Conservation (phyloP, 2,797 vertebrate genomes). For the Chlorospingus semifuscus region DNA sequence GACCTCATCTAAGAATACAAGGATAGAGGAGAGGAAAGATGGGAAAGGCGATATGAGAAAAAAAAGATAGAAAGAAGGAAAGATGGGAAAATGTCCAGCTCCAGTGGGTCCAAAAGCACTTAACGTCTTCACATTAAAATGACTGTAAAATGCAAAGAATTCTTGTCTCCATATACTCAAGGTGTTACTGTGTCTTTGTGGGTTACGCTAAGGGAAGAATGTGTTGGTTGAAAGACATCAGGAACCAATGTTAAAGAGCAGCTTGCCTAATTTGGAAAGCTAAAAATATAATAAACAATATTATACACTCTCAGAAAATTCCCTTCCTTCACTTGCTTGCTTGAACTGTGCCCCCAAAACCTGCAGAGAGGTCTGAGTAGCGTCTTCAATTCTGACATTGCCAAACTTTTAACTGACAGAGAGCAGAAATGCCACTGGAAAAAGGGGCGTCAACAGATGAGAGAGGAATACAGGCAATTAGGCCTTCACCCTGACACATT, state of each 20-base stretch:
- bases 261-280: not conserved
- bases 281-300: not conserved
- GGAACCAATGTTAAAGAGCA: not conserved
- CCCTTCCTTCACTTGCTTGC: not conserved
- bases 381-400: not conserved
- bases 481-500: not conserved
- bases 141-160: not conserved
- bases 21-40: not conserved
- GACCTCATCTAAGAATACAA: not conserved
- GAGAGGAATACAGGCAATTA: not conserved
- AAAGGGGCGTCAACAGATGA: not conserved
- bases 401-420: not conserved
- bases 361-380: not conserved
- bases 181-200: not conserved
- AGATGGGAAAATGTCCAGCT: not conserved
- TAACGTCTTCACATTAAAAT: not conserved
- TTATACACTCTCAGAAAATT: not conserved
- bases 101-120: not conserved
- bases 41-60: not conserved
- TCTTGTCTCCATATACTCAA: not conserved
- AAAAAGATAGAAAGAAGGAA: not conserved
- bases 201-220: not conserved
- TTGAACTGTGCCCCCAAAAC: not conserved
- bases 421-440: not conserved
- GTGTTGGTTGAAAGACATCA: not conserved